Base-by-base conservation (phyloP, 1,140 invertebrate genomes). In the Zeugodacus cucurbitae region DNA sequence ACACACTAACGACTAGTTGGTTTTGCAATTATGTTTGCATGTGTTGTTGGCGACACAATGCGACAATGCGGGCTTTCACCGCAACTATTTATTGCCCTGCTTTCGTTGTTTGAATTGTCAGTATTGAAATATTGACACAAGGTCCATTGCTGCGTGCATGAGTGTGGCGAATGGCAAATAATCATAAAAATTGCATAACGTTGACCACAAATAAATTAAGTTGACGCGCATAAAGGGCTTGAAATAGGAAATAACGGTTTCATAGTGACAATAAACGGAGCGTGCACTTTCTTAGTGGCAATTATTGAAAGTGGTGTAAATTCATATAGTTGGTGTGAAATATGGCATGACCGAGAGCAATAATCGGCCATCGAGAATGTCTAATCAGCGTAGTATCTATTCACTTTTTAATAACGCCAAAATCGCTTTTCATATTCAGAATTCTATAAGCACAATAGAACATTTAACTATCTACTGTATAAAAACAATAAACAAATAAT, bases 71-170 rank as follows among this genome's bases (percentile, higher is more conserved):
- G 44, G 37, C 74, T 82, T 8, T 82, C 34, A 48, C 74, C 74
- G 22, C 74, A 44, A 1, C 22, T 48, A 82, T 82, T 82, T 82
- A 82, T 82, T 48, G 22, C 41, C 70, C 74, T 29, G 74, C 74
- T 48, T 26, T 37, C n/a, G n/a, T 26, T 29, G 32, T 82, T 82
- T 82, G 41, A n/a, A 41, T 82, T 82, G 74, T 82, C 74, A 44
- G 41, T 48, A 82, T 82, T 82, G 74, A 82, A 82, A 48, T 82
- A 82, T 48, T 48, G 74, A 48, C 74, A 82, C 41, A 82, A 82
- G 32, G 74, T 82, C 41, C 41, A 82, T 26, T 82, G 74, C n/a
- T 22, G 41, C 1, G 48, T 34, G 34, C 1, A 82, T 34, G 34
- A 54, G 20, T 82, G 74, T 54, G 41, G 74, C n/a, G 29, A 82